Percentiles rank a stretch among this genome's conserved stretches.
Conservation (phyloP, 2,797 vertebrate genomes). For the Hylomyscus alleni region DNA sequence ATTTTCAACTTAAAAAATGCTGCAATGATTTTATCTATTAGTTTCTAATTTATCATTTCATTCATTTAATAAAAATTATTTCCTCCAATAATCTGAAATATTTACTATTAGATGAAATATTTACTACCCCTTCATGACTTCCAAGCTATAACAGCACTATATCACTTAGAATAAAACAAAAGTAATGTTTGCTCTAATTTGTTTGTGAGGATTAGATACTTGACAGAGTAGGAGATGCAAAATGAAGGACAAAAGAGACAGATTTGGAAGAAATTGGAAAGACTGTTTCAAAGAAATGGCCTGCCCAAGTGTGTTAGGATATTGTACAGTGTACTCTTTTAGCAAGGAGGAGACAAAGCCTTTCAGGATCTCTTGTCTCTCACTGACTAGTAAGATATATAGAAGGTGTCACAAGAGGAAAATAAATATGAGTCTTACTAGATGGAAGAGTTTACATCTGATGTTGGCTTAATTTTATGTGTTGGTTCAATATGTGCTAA, state of each 20-base stretch:
- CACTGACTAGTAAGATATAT: background rate
- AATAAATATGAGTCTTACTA: background rate
- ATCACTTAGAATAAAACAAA: background rate
- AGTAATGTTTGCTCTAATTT: background rate
- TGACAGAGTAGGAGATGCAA: background rate
- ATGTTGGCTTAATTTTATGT: background rate
- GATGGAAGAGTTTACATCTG: background rate
- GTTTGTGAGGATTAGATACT: background rate
- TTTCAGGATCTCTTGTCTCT: background rate
- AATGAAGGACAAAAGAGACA: background rate
- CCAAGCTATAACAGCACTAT: background rate
- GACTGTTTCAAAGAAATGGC: background rate
- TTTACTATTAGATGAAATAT: background rate
- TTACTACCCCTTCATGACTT: no score
- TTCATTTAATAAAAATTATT: background rate
- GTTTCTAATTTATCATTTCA: conserved; percentile 1
- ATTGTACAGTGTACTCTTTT: background rate
- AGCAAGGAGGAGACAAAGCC: background rate
- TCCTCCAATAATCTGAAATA: conserved; percentile 6
- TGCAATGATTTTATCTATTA: background rate
- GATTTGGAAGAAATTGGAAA: background rate
- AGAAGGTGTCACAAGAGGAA: background rate
- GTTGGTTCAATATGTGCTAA: background rate
- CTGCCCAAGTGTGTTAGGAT: background rate
- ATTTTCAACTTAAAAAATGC: background rate